Conservation (phyloP, 2,888 invertebrate genomes). For the Zeuzera pyrina region DNA sequence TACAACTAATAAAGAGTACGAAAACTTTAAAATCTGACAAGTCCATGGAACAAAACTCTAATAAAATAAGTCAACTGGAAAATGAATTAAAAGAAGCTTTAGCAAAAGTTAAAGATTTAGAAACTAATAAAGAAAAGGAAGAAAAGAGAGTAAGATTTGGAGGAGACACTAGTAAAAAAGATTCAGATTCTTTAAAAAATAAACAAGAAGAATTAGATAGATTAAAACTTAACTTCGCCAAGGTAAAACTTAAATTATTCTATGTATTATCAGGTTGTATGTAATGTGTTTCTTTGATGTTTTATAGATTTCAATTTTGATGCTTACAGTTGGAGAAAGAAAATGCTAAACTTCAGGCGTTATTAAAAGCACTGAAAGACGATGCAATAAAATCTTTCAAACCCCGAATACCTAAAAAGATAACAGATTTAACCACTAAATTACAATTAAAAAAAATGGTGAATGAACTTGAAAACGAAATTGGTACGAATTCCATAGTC, state of each 20-base stretch:
- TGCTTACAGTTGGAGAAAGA: slow-evolving; percentile 72
- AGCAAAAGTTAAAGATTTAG: slow-evolving; percentile 71
- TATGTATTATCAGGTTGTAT: background rate
- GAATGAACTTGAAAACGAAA: slow-evolving; percentile 90
- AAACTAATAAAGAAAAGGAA: slow-evolving; percentile 61
- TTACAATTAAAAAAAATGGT: slow-evolving; percentile 86
- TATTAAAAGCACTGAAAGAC: slow-evolving; percentile 77
- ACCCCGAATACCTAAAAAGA: slow-evolving; percentile 80
- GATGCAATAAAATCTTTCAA: slow-evolving; percentile 78
- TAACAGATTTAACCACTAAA: slow-evolving; percentile 81
- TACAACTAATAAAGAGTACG: slow-evolving; percentile 74
- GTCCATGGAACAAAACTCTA: slow-evolving; percentile 71
- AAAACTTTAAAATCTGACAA: slow-evolving; percentile 71
- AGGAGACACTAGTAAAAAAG: slow-evolving; percentile 50
- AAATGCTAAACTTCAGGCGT: slow-evolving; percentile 75
- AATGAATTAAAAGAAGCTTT: slow-evolving; percentile 74
- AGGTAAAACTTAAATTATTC: slow-evolving; percentile 28
- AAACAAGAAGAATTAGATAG: slow-evolving; percentile 70
- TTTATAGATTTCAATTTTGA: background rate
- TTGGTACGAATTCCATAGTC: slow-evolving; percentile 68
- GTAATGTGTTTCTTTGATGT: background rate
- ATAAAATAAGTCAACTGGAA: slow-evolving; percentile 76
- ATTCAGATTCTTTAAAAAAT: slow-evolving; percentile 49
- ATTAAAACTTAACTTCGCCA: slow-evolving; percentile 65
- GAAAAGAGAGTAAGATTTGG: slow-evolving; percentile 69